These are phyloP conservation scores for Pristionchus arcanus DNA, from an alignment of 2,888 invertebrate species.

Conservation along the genomic window DNA sequence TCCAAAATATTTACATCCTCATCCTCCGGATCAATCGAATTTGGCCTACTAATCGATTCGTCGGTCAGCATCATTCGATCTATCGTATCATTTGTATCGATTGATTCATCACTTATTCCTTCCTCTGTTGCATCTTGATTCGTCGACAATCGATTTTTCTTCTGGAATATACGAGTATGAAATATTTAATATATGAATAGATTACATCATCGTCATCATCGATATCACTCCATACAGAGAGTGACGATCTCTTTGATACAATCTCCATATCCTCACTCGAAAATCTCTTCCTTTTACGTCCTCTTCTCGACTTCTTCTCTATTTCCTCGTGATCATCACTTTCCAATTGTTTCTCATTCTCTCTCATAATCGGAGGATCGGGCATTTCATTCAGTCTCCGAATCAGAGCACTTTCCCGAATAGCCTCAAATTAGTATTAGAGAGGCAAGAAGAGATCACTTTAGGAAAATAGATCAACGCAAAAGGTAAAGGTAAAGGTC, in stretches of 20 bases:
- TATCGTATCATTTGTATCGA: neutral
- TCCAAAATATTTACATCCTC: neutral
- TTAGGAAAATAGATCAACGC: too few relatives aligned
- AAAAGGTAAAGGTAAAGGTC: too few relatives aligned
- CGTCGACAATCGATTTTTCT: neutral
- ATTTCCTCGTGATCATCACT: neutral
- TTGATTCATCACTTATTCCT: neutral
- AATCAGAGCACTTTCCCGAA: constrained; percentile 1
- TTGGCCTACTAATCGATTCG: neutral
- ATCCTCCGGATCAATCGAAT: neutral
- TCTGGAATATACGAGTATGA: neutral
- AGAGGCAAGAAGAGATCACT: too few relatives aligned
- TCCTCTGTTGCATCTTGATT: neutral
- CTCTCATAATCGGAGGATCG: neutral
- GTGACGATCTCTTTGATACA: neutral
- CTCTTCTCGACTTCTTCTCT: neutral
- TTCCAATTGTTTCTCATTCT: neutral
- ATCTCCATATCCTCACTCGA: neutral
- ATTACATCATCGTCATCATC: neutral
- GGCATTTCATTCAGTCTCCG: neutral
- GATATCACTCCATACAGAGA: constrained; percentile 10
- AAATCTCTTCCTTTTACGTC: neutral
- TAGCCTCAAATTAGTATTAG: neutral
- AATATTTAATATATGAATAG: neutral
- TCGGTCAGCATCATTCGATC: neutral